Percentiles rank a stretch among this genome's conserved stretches.
These are phyloP conservation scores for Linnaemya tessellans DNA, from an alignment of 2,888 invertebrate genomes.

Conservation along the genomic window DNA sequence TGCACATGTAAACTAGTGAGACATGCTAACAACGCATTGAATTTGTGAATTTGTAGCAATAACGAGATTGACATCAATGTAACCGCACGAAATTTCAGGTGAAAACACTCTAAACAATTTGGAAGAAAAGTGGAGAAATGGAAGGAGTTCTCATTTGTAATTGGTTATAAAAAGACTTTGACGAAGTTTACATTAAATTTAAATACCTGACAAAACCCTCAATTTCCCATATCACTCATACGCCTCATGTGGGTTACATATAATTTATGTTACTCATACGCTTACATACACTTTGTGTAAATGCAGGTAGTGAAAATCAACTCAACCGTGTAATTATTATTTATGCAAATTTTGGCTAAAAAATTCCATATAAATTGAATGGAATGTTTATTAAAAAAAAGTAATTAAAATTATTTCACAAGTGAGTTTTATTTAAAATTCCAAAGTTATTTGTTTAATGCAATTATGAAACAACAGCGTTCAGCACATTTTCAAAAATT, in stretches of 20 bases:
- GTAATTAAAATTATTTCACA: slow-evolving; percentile 14
- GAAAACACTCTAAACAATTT: neutral
- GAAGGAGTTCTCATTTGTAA: neutral
- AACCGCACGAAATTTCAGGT: neutral
- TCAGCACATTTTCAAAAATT: slow-evolving; percentile 46
- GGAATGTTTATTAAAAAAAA: neutral
- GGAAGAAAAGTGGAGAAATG: neutral
- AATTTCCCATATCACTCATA: slow-evolving; percentile 7
- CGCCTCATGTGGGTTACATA: neutral
- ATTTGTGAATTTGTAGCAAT: neutral
- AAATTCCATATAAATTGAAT: neutral
- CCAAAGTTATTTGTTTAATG: slow-evolving; percentile 48
- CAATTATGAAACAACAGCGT: slow-evolving; percentile 52
- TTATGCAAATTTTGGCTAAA: slow-evolving; percentile 49
- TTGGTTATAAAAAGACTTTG: too few species aligned
- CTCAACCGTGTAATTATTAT: slow-evolving; percentile 36
- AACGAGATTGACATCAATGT: slow-evolving; percentile 24
- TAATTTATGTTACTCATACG: neutral
- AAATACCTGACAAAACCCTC: too few species aligned
- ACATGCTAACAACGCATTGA: slow-evolving; percentile 12
- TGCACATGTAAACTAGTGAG: neutral
- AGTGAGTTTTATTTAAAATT: neutral
- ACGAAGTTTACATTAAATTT: too few species aligned
- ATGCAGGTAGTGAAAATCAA: neutral
- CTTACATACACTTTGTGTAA: neutral